Percentiles rank a stretch among this genome's conserved stretches.
Conservation (phyloP, 2,113 vertebrate species). For the Rattus rattus region DNA sequence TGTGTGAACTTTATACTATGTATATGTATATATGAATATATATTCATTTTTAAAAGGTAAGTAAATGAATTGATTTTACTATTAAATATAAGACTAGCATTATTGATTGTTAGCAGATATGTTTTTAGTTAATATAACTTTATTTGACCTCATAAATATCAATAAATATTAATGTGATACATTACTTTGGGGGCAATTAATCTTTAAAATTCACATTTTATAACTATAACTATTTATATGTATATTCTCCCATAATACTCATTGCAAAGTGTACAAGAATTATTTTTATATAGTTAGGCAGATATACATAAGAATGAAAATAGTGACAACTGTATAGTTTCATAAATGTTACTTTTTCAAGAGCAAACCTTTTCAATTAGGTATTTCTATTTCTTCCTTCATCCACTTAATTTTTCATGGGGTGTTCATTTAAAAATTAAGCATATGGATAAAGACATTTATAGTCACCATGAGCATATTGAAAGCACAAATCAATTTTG, state of each 20-base stretch:
- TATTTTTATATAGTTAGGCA: background rate
- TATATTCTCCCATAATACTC: background rate
- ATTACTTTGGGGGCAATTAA: background rate
- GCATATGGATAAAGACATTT: background rate
- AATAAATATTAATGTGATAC: background rate
- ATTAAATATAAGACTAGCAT: background rate
- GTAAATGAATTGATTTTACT: background rate
- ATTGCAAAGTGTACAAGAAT: background rate
- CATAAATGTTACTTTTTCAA: background rate
- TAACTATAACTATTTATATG: background rate
- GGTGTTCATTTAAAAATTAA: background rate
- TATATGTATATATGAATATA: background rate
- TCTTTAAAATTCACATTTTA: background rate
- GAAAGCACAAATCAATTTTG: background rate
- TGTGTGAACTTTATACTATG: rapidly evolving
- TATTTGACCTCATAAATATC: background rate
- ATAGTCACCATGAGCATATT: background rate
- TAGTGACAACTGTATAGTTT: rapidly evolving
- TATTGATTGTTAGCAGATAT: background rate
- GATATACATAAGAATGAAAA: background rate
- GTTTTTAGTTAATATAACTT: background rate
- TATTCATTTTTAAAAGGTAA: background rate
- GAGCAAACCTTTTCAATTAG: background rate
- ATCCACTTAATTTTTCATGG: background rate
- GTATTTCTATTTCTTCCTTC: background rate